A percentile compares a stretch with the other conserved stretches of the same genome.
phyloP scores from a whole-genome alignment of 1,140 invertebrate genomes.

The Papilio xuthus region DNA sequence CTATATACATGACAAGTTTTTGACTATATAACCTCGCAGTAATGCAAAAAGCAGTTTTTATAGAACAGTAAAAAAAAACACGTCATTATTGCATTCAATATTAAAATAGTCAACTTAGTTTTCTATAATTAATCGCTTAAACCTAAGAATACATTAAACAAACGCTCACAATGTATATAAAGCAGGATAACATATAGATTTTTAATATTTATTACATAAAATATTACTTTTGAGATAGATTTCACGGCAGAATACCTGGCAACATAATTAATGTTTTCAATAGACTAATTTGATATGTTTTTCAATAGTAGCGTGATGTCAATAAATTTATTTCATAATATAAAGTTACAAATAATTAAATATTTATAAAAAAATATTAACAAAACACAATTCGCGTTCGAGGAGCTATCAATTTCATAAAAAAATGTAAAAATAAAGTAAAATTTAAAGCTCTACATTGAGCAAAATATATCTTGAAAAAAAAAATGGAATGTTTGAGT shows the following conservation, averaged over 20 bases:
- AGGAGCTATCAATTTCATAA: background rate
- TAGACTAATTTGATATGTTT: slow-evolving; percentile 7
- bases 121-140: too few relatives aligned
- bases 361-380: background rate
- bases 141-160: background rate
- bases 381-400: background rate
- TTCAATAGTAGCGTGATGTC: background rate
- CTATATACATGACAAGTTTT: too few relatives aligned
- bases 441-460: slow-evolving; percentile 10
- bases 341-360: background rate
- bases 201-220: background rate
- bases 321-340: background rate
- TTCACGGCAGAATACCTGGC: background rate
- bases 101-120: too few relatives aligned
- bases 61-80: too few relatives aligned
- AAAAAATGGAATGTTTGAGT: background rate
- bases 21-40: too few relatives aligned
- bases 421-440: background rate
- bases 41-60: too few relatives aligned
- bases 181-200: background rate
- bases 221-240: background rate
- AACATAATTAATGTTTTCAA: background rate
- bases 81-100: too few relatives aligned
- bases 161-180: background rate
- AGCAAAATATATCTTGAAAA: slow-evolving; percentile 10